Evolutionary conservation across 2,888 invertebrate species (phyloP), one percentile per base, ranked within the genome.

Genomic region (Mythimna ferrago): DNA sequence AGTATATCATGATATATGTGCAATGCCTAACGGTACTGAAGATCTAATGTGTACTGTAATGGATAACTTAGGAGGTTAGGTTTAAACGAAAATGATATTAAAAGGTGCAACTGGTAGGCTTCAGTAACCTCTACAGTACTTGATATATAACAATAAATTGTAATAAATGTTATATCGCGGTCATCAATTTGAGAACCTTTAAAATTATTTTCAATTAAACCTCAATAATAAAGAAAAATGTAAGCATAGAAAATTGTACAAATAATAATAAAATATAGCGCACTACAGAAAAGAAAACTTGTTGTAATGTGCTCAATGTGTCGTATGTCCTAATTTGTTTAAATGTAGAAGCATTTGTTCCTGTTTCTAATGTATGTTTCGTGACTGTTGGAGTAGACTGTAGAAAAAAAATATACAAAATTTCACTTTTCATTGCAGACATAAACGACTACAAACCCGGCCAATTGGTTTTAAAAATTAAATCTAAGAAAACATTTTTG

Each of bases 361-460:
- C 79, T 78, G 86, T 80, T 79, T 51, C 83, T 79, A 79, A 80
- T 76, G 84, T 83, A 83, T 72, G 87, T 86, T 82, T 83, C 68
- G 84, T 85, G 84, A 82, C 66, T 80, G 56, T 85, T 81, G 90
- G 90, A 92, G 91, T 92, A 92, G 91, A 93, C 91, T 89, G 89
- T 87, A 81, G 83, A 85, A 83, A 86, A 41, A 85, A 86, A 84
- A 80, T 77, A 80, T 81, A 81, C 80, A 82, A 84, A 78, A 89
- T 87, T 26, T 88, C 83, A 93, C 93, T 94, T 94, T 95, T 92
- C 93, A 94, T 94, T 94, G 89, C 90, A 94, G 93, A 94, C 93
- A 89, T 88, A 56, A 56, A 73, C 56, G 65, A 80, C 74, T 82
- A 61, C 68, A 88, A 88, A 86, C 88, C 92, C 91, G 92, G 94